A percentile compares a stretch with the other conserved stretches of the same genome.
Evolutionary conservation across 2,888 invertebrate genomes (phyloP).

Genomic region (Epistrophella euchroma): DNA sequence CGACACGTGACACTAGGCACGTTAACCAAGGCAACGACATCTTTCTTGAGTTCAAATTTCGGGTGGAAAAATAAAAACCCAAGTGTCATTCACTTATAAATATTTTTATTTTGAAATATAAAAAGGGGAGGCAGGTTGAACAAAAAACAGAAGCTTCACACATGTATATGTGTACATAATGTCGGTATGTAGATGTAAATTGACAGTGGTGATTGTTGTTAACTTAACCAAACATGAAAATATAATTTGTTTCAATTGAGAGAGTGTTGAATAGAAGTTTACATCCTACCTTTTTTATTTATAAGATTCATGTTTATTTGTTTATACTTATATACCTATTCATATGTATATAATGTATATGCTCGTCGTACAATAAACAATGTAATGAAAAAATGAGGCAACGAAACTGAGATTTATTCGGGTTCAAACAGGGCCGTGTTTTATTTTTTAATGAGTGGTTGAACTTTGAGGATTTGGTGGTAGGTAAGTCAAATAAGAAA

Average conservation of each 20-base stretch:
- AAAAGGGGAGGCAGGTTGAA: neutral
- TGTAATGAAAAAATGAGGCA: neutral
- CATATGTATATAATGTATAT: no score
- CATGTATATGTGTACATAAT: neutral
- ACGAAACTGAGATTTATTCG: neutral
- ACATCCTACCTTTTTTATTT: neutral
- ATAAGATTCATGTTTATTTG: neutral
- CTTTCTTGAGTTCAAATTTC: constrained; percentile 39
- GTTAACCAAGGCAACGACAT: constrained; percentile 15
- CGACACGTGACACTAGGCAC: constrained; percentile 40
- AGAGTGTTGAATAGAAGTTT: constrained; percentile 20
- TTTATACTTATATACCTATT: no score
- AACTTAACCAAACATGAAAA: constrained; percentile 19
- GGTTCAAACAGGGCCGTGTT: neutral
- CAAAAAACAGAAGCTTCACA: neutral
- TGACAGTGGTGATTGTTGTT: constrained; percentile 11
- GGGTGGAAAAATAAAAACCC: constrained; percentile 5
- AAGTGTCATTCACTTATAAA: constrained; percentile 53
- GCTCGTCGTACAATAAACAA: neutral
- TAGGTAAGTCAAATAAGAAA: no score
- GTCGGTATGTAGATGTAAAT: neutral
- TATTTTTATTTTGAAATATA: constrained; percentile 20
- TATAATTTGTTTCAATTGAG: constrained; percentile 29
- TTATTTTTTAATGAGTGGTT: neutral
- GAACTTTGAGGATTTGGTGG: neutral